phyloP scores from a whole-genome alignment of 2,888 invertebrate genomes.

The Archips xylosteana region DNA sequence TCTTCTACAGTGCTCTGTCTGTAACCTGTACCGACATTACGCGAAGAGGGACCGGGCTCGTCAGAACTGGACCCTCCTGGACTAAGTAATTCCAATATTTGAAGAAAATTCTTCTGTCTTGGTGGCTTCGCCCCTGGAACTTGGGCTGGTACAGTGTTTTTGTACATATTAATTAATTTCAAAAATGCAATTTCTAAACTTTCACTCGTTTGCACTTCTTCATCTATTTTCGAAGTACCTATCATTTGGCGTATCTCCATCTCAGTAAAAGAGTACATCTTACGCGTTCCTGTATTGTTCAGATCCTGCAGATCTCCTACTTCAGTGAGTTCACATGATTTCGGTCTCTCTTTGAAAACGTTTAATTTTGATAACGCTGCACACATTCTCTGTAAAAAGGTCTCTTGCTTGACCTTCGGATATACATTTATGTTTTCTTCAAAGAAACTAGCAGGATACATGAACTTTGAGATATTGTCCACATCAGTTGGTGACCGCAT shows the following conservation, averaged over 20 bases:
- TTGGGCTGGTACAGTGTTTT: background rate
- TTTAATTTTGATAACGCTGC: background rate
- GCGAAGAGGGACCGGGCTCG: background rate
- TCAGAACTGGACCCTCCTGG: background rate
- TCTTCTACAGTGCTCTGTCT: slow-evolving; percentile 39
- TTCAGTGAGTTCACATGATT: slow-evolving; percentile 1
- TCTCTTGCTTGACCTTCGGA: slow-evolving; percentile 37
- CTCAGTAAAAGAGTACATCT: slow-evolving; percentile 63
- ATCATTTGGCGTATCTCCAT: slow-evolving; percentile 62
- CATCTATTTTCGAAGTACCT: slow-evolving; percentile 47
- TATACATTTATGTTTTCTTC: slow-evolving; percentile 49
- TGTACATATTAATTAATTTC: slow-evolving; percentile 19
- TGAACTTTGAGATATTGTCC: slow-evolving; percentile 50
- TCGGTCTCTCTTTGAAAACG: background rate
- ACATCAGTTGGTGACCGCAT: slow-evolving; percentile 73
- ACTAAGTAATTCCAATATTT: background rate
- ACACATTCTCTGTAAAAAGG: background rate
- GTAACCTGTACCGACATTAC: background rate
- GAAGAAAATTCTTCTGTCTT: background rate
- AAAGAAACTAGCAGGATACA: slow-evolving; percentile 50
- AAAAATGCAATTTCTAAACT: slow-evolving; percentile 60
- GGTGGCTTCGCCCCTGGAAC: background rate
- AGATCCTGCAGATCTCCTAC: background rate
- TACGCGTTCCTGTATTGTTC: slow-evolving; percentile 36
- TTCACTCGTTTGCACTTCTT: slow-evolving; percentile 67